Conservation (phyloP, 2,113 vertebrate genomes). For the Halcyon malimbica region DNA sequence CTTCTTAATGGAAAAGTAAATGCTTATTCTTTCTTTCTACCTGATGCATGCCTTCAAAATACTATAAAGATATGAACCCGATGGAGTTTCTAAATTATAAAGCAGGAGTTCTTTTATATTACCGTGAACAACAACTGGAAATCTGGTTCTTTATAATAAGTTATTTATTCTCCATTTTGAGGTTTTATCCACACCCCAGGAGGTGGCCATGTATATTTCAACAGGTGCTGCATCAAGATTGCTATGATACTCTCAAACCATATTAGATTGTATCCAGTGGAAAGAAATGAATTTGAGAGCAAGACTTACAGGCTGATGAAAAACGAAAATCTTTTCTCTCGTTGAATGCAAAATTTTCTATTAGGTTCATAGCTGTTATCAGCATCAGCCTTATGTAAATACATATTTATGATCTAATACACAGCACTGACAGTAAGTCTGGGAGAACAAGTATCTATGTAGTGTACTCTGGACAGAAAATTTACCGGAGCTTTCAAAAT, state of each 20-base stretch:
- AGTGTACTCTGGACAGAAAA: conserved; percentile 8
- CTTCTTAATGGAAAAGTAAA: conserved; percentile 69
- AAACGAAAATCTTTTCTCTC: conserved; percentile 66
- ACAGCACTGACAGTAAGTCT: background rate
- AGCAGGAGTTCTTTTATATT: conserved; percentile 60
- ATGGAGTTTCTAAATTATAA: conserved; percentile 74
- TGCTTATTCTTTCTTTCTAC: conserved; percentile 60
- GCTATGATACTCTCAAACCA: conserved; percentile 39
- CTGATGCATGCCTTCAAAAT: conserved; percentile 60
- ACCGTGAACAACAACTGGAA: conserved; percentile 62
- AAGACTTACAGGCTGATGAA: conserved; percentile 60
- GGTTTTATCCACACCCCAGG: conserved; percentile 75
- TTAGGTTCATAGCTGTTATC: conserved; percentile 58
- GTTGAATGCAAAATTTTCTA: conserved; percentile 71
- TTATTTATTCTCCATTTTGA: conserved; percentile 77
- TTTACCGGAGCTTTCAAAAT: conserved; percentile 7
- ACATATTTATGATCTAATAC: conserved; percentile 72
- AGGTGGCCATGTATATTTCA: conserved; percentile 63
- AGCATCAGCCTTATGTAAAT: conserved; percentile 49
- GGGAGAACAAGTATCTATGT: background rate
- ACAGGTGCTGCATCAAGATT: conserved; percentile 43
- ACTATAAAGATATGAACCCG: conserved; percentile 62
- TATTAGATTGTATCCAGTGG: conserved; percentile 59
- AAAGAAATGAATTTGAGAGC: conserved; percentile 61
- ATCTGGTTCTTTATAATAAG: conserved; percentile 72